Evolutionary conservation across 2,888 invertebrate species (phyloP).

Genomic region (Diplolepis rosae): DNA sequence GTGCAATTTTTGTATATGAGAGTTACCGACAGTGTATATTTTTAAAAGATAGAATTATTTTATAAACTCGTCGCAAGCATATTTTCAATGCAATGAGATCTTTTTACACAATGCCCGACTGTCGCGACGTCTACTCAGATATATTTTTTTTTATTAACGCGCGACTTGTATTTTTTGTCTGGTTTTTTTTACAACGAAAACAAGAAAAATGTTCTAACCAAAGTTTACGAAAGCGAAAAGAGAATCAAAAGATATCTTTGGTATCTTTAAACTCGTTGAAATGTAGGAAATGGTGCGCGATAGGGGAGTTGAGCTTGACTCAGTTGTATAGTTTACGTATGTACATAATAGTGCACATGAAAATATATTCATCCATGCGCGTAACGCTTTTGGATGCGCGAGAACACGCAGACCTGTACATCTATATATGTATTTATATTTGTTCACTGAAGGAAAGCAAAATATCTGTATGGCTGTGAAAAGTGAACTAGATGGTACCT

Average conservation of each 20-base stretch:
- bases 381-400: conserved; percentile 47
- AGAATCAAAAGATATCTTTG: conserved; percentile 43
- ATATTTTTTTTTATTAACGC: conserved; percentile 9
- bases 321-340: conserved; percentile 36
- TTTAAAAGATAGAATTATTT: conserved; percentile 67
- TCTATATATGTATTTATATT: conserved; percentile 59
- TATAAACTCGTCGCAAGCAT: conserved; percentile 52
- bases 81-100: conserved; percentile 23
- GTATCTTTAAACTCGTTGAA: conserved; percentile 46
- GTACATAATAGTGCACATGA: conserved; percentile 42
- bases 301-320: neutral
- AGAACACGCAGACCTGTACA: conserved; percentile 46
- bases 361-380: conserved; percentile 50
- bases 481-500: conserved; percentile 74
- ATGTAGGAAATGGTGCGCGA: conserved; percentile 19
- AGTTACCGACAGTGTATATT: conserved; percentile 72
- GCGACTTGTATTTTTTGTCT: conserved; percentile 36
- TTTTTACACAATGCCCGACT: conserved; percentile 34
- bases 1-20: conserved; percentile 70
- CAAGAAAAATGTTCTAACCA: conserved; percentile 60
- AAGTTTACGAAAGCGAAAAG: conserved; percentile 58
- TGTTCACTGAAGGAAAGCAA: conserved; percentile 73
- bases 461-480: conserved; percentile 74
- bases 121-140: conserved; percentile 8
- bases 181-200: conserved; percentile 39